Evolutionary conservation across 2,113 vertebrate species (phyloP), one percentile per base, ranked within the genome.

Genomic region (Macroglossus sobrinus): DNA sequence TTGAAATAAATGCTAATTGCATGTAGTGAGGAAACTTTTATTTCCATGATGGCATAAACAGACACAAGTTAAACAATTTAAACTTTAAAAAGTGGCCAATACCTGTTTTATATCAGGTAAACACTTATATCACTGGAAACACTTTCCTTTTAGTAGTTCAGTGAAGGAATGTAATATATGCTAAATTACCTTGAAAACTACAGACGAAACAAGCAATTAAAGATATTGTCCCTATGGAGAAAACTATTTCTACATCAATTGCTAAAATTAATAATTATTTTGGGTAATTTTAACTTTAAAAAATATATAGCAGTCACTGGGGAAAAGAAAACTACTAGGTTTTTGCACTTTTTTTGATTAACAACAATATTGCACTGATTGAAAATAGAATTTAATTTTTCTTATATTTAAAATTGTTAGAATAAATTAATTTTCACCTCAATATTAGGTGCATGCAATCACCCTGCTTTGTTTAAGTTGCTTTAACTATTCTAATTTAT

Each of bases 311-410:
- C 72, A 95, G 79, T 76, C 79, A 94, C 80, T 6, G 4, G 43
- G 78, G 90, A 64, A 89, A 96, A 98, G 47, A 78, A 95, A 87
- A 96, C 21, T 9, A 2, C 66, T 94, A 95, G 95, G 96, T 90
- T 98, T 98, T 10, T 80, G 85, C 92, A 97, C 13, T 81, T 47
- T 0, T 97, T 97, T 97, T 97, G 86, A 97, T 93, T 87, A 75
- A 96, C 40, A 97, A 26, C 57, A 97, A 95, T 88, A 97, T 72
- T 74, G 53, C 50, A 28, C 59, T 97, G 93, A 96, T 92, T 96
- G 89, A 98, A 97, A 98, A 97, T 95, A 95, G 84, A 68, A 47
- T 91, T 82, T 81, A 43, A 38, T 38, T 94, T 93, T 43, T 16
- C 40, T 66, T 93, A 45, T 24, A 22, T 69, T 75, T 82, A 74